Conservation (phyloP, 1,140 invertebrate genomes). For the Adoxophyes honmai region DNA sequence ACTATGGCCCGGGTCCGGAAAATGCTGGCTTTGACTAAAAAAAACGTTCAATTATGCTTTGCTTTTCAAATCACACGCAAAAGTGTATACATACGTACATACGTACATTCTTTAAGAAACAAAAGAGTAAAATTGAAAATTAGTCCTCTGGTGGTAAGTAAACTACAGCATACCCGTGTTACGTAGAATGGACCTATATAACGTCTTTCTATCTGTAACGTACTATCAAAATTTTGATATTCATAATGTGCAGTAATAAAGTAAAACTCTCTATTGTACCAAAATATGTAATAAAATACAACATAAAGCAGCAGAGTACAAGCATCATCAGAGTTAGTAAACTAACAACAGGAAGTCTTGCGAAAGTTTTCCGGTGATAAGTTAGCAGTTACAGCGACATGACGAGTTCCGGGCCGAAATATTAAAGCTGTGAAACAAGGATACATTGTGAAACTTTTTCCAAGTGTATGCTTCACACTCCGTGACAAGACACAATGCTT, state of each 20-base stretch:
- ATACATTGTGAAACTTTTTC: conserved; percentile 19
- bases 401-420: conserved; percentile 28
- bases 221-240: too few relatives aligned
- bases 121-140: too few relatives aligned
- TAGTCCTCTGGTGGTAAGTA: too few relatives aligned
- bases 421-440: conserved; percentile 21
- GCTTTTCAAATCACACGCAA: too few relatives aligned
- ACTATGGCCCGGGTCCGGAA: neutral
- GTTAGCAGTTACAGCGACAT: conserved; percentile 26
- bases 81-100: too few relatives aligned
- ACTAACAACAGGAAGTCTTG: conserved; percentile 31
- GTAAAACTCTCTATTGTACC: conserved; percentile 18
- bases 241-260: neutral
- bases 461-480: conserved; percentile 20
- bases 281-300: conserved; percentile 17
- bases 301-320: conserved; percentile 18
- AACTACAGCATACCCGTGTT: too few relatives aligned
- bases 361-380: conserved; percentile 29
- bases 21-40: neutral
- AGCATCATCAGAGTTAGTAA: conserved; percentile 35
- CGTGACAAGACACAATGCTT: neutral
- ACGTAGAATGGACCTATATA: too few relatives aligned
- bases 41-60: neutral
- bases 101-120: too few relatives aligned
- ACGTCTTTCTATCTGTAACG: too few relatives aligned